These are phyloP conservation scores for Melinaea menophilus DNA, from an alignment of 2,888 invertebrate genomes.

Conservation along the genomic window DNA sequence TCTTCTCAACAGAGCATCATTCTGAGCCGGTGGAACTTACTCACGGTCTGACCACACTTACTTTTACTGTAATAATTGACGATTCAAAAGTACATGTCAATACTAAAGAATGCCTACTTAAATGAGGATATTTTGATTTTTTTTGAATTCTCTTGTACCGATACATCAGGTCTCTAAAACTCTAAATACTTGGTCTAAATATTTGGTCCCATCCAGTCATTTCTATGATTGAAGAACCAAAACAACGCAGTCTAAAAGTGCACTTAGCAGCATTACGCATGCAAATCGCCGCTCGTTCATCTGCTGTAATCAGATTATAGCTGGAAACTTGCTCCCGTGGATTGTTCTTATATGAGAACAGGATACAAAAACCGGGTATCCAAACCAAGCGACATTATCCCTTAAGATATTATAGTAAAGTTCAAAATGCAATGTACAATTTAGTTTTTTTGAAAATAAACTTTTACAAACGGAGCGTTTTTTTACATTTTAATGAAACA, in stretches of 20 bases:
- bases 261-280: conserved; percentile 67
- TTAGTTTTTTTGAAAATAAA: conserved; percentile 1
- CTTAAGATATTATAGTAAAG: conserved; percentile 18
- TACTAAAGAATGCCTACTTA: too few species aligned
- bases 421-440: neutral
- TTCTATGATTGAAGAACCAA: conserved; percentile 33
- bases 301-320: conserved; percentile 65
- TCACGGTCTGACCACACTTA: too few species aligned
- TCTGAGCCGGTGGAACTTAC: too few species aligned
- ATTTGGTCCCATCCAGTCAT: conserved; percentile 15
- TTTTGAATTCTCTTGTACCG: too few species aligned
- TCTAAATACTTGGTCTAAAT: too few species aligned
- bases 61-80: too few species aligned
- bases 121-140: too few species aligned
- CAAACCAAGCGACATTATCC: conserved; percentile 15
- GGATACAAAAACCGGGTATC: conserved; percentile 22
- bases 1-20: too few species aligned
- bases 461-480: conserved; percentile 12
- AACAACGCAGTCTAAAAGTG: conserved; percentile 58
- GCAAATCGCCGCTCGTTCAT: conserved; percentile 64
- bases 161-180: too few species aligned
- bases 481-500: neutral
- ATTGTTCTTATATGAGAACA: conserved; percentile 35
- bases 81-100: too few species aligned
- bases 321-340: conserved; percentile 37